Evolutionary conservation across 2,797 vertebrate genomes (phyloP).

Genomic region (Bradypus variegatus): DNA sequence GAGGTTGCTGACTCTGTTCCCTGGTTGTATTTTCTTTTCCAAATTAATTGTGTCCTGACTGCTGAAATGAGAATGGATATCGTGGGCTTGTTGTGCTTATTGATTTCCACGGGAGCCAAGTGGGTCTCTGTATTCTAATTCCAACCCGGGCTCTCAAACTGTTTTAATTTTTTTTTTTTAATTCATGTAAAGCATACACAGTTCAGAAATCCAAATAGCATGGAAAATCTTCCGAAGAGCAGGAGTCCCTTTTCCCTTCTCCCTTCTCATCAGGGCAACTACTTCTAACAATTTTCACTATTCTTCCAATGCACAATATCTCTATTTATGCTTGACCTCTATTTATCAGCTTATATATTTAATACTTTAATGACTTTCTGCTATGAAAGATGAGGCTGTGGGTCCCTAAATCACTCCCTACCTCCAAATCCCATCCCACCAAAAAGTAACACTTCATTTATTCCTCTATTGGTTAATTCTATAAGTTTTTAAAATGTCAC

Average conservation of each 20-base stretch:
- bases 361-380: background rate
- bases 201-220: background rate
- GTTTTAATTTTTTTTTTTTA: background rate
- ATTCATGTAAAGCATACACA: background rate
- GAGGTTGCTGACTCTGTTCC: constrained; percentile 68
- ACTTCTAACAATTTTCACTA: background rate
- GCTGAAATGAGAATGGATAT: constrained; percentile 68
- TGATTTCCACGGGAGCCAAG: constrained; percentile 59
- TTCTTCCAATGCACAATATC: background rate
- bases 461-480: background rate
- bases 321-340: background rate
- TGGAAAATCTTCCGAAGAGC: background rate
- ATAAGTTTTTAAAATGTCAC: background rate
- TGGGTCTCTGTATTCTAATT: constrained; percentile 16
- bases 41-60: constrained; percentile 72
- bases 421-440: background rate
- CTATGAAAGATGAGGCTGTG: background rate
- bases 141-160: background rate
- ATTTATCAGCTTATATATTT: background rate
- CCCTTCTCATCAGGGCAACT: background rate
- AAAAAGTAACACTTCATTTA: background rate
- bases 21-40: constrained; percentile 67
- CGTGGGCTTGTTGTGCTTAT: constrained; percentile 6
- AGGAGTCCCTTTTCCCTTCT: background rate
- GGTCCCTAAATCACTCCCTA: too few relatives aligned